These are phyloP conservation scores for Antheraea mylitta DNA, from an alignment of 1,140 invertebrate species.

Conservation along the genomic window DNA sequence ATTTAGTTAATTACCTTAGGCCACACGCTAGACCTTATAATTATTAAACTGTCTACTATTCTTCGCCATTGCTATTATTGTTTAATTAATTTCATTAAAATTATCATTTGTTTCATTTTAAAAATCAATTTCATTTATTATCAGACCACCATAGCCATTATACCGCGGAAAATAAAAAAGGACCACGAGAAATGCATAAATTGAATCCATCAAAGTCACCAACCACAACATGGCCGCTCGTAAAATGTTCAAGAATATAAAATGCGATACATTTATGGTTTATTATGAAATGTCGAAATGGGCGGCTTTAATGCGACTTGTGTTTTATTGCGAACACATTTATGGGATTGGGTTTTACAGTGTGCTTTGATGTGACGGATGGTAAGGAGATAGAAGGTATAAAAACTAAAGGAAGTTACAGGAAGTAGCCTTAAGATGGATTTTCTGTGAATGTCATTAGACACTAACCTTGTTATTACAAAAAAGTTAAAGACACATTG, in stretches of 20 bases:
- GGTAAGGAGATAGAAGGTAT: not conserved
- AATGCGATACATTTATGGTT: not conserved
- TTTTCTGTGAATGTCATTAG: too few relatives aligned
- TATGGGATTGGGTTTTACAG: slow-evolving; percentile 1
- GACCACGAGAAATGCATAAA: not conserved
- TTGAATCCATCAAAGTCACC: not conserved
- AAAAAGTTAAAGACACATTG: too few relatives aligned
- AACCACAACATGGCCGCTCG: not conserved
- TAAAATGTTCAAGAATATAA: slow-evolving; percentile 6
- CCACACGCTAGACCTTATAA: too few relatives aligned
- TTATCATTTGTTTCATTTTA: too few relatives aligned
- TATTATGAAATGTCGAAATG: slow-evolving; percentile 1
- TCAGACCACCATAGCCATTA: not conserved
- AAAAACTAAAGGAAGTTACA: not conserved
- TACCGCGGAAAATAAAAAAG: not conserved
- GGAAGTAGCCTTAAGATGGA: too few relatives aligned
- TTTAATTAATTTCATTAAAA: too few relatives aligned
- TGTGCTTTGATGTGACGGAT: not conserved
- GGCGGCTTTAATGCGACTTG: not conserved
- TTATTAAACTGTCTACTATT: too few relatives aligned
- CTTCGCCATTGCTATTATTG: too few relatives aligned
- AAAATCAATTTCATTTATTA: too few relatives aligned
- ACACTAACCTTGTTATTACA: too few relatives aligned
- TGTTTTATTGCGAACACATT: slow-evolving; percentile 11
- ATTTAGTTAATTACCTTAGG: too few relatives aligned